Percentiles rank a stretch among this genome's conserved stretches.
Evolutionary conservation across 2,888 invertebrate species (phyloP).

Genomic region (Chrysomela aeneicollis): DNA sequence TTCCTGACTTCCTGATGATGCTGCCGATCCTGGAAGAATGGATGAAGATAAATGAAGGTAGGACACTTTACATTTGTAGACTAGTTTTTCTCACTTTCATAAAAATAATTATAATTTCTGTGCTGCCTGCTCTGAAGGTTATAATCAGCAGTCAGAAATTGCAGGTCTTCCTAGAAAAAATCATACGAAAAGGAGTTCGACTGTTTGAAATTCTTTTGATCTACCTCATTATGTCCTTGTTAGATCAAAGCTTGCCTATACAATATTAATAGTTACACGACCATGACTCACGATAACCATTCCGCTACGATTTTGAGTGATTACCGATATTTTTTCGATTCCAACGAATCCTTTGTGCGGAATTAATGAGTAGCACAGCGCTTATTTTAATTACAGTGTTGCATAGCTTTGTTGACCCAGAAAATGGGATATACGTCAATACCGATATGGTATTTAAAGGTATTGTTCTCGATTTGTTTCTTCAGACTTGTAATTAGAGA

Average conservation of each 20-base stretch:
- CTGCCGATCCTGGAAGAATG: too few relatives aligned
- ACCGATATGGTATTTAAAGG: constrained; percentile 3
- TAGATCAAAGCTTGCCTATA: neutral
- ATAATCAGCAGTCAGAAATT: too few relatives aligned
- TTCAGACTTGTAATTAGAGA: neutral
- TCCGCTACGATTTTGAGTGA: neutral
- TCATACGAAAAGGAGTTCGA: neutral
- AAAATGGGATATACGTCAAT: constrained; percentile 32
- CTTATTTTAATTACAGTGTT: constrained; percentile 36
- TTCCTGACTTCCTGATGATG: too few relatives aligned
- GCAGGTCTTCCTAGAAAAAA: too few relatives aligned
- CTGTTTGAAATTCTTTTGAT: neutral
- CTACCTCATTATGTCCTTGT: neutral
- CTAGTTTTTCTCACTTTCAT: too few relatives aligned
- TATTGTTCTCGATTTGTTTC: constrained; percentile 5
- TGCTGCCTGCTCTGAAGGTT: too few relatives aligned
- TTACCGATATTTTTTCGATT: neutral
- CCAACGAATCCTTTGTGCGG: neutral
- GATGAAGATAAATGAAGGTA: too few relatives aligned
- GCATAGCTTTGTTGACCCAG: constrained; percentile 30
- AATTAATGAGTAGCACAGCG: constrained; percentile 39
- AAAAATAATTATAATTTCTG: too few relatives aligned
- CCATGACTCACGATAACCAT: constrained; percentile 1
- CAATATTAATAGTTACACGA: neutral
- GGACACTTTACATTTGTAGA: too few relatives aligned